Percentiles rank a stretch among this genome's conserved stretches.
phyloP scores from a whole-genome alignment of 2,797 vertebrate genomes.

The Psittacula derbiana region DNA sequence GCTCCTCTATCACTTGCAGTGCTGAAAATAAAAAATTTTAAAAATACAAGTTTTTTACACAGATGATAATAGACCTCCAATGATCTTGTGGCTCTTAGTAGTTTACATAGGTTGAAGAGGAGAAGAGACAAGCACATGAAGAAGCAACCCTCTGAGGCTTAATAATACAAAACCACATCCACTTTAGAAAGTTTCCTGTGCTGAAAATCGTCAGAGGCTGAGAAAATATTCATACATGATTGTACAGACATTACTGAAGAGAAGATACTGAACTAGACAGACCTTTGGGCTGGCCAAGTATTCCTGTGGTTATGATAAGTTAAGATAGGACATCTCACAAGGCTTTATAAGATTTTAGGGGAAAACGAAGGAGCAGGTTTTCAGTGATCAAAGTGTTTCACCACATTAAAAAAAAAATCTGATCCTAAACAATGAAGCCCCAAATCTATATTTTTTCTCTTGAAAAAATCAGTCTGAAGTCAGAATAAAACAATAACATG shows the following conservation, averaged over 20 bases:
- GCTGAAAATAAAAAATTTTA: not conserved
- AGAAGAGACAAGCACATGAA: not conserved
- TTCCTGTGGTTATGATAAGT: not conserved
- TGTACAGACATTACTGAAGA: not conserved
- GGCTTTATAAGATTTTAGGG: not conserved
- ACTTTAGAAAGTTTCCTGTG: not conserved
- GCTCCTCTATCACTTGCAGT: not conserved
- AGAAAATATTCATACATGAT: not conserved
- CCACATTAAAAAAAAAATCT: not conserved
- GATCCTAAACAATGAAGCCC: not conserved
- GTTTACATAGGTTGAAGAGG: not conserved
- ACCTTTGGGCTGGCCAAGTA: not conserved
- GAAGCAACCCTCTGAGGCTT: not conserved
- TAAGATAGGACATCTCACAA: not conserved
- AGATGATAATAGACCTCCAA: not conserved
- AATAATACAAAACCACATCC: not conserved
- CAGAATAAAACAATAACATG: not conserved
- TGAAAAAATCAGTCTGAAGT: not conserved
- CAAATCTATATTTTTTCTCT: not conserved
- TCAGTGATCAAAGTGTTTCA: not conserved
- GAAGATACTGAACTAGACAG: not conserved
- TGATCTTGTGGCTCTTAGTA: not conserved
- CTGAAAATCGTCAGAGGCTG: not conserved
- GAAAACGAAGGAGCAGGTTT: not conserved
- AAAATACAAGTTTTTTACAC: not conserved